phyloP scores from a whole-genome alignment of 1,140 invertebrate genomes.

The Elymnias hypermnestra region DNA sequence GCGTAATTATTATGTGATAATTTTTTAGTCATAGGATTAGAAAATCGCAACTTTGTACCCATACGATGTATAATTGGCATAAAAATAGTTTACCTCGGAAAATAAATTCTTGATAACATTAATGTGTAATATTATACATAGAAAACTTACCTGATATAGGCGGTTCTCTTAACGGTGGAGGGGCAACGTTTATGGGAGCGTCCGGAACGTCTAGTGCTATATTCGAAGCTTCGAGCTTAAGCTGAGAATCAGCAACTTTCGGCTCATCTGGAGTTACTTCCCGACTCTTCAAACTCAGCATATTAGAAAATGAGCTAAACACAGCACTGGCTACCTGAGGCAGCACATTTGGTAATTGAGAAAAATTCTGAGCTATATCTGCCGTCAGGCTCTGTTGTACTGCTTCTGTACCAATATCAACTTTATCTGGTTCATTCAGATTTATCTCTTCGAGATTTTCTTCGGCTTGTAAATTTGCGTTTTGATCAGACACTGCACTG shows the following conservation, averaged over 20 bases:
- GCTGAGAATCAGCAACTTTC: conserved; percentile 12
- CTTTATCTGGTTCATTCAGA: conserved; percentile 56
- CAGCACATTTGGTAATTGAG: conserved; percentile 70
- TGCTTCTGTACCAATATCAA: conserved; percentile 20
- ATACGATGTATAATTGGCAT: no score
- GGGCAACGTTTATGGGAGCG: conserved; percentile 32
- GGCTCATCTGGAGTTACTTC: conserved; percentile 46
- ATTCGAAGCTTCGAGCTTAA: conserved; percentile 1
- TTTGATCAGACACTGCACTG: conserved; percentile 34
- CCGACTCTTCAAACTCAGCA: conserved; percentile 57
- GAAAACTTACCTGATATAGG: conserved; percentile 46
- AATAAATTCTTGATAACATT: no score
- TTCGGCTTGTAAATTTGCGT: conserved; percentile 40
- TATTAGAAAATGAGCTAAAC: conserved; percentile 77
- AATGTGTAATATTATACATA: no score
- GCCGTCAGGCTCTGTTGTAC: conserved; percentile 72
- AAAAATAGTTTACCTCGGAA: no score
- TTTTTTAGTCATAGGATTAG: no score
- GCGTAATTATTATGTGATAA: no score
- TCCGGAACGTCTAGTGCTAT: conserved; percentile 24
- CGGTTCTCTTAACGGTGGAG: conserved; percentile 42
- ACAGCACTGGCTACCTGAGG: conserved; percentile 78
- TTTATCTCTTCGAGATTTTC: conserved; percentile 68
- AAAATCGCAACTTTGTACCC: no score
- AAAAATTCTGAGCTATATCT: conserved; percentile 76